A percentile compares a stretch with the other conserved stretches of the same genome.
phyloP scores from a whole-genome alignment of 1,140 invertebrate species.

The Lamellibrachia luymesi region DNA sequence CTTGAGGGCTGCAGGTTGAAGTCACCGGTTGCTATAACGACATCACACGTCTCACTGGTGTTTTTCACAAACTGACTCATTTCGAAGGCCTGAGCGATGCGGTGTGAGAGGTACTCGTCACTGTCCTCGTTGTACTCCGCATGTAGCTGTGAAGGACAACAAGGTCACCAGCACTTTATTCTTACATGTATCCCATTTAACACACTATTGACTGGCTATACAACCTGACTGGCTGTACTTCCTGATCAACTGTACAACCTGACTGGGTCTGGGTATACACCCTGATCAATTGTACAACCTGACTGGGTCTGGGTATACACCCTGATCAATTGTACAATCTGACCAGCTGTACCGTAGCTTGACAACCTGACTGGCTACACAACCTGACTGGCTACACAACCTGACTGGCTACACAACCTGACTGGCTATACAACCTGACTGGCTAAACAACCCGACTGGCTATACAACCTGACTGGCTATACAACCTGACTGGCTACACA shows the following conservation, averaged over 20 bases:
- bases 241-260: background rate
- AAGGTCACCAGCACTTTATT: background rate
- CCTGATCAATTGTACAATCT: background rate
- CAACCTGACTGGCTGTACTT: background rate
- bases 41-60: constrained; percentile 75
- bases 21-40: constrained; percentile 86
- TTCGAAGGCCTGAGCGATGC: constrained; percentile 89
- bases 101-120: constrained; percentile 87
- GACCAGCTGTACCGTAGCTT: background rate
- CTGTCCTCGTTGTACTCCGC: constrained; percentile 84
- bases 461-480: too few relatives aligned
- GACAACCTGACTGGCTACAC: too few relatives aligned
- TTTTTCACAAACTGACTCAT: constrained; percentile 88
- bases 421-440: too few relatives aligned
- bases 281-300: background rate
- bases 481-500: too few relatives aligned
- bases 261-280: background rate
- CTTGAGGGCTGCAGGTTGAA: constrained; percentile 86
- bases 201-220: background rate
- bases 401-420: too few relatives aligned
- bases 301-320: too few relatives aligned
- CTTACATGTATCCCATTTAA: background rate
- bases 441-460: too few relatives aligned
- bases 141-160: constrained; percentile 70
- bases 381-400: too few relatives aligned